A percentile compares a stretch with the other conserved stretches of the same genome.
phyloP scores from a whole-genome alignment of 1,140 invertebrate genomes.

The Rhyacophila brunnea region DNA sequence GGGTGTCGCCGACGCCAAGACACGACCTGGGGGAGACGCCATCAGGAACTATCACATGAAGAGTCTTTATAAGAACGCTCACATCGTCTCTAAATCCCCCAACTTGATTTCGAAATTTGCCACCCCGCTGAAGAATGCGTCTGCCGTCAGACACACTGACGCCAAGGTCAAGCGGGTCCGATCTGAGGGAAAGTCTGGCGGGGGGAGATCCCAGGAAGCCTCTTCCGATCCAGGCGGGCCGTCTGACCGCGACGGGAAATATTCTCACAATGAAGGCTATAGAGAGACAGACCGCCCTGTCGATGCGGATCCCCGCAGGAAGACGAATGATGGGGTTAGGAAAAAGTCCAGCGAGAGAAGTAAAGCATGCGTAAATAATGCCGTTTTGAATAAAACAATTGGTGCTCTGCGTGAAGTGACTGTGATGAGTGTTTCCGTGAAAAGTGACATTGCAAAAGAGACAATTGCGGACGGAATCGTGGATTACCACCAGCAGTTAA shows the following conservation, averaged over 20 bases:
- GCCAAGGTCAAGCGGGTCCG: conserved; percentile 25
- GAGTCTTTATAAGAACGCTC: conserved; percentile 49
- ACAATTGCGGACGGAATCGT: background rate
- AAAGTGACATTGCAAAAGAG: background rate
- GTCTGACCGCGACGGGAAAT: conserved; percentile 50
- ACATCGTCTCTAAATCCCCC: conserved; percentile 51
- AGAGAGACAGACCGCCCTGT: conserved; percentile 41
- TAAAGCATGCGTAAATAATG: background rate
- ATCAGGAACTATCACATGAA: conserved; percentile 51
- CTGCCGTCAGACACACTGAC: background rate
- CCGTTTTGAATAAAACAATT: no score
- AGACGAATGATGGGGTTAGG: background rate
- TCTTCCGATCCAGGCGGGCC: conserved; percentile 47
- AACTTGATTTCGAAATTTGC: conserved; percentile 39
- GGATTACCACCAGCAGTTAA: no score
- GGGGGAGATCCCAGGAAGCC: conserved; percentile 42
- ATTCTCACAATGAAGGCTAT: conserved; percentile 52
- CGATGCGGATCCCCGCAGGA: background rate
- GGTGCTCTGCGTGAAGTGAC: background rate
- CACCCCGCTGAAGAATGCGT: conserved; percentile 31
- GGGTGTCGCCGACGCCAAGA: background rate
- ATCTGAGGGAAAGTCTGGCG: conserved; percentile 37
- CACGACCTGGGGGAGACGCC: conserved; percentile 30
- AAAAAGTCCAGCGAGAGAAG: conserved; percentile 11
- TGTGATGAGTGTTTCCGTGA: background rate